Percentiles rank a stretch among this genome's conserved stretches.
phyloP scores from a whole-genome alignment of 2,888 invertebrate genomes.

The Habroteleia sp. region DNA sequence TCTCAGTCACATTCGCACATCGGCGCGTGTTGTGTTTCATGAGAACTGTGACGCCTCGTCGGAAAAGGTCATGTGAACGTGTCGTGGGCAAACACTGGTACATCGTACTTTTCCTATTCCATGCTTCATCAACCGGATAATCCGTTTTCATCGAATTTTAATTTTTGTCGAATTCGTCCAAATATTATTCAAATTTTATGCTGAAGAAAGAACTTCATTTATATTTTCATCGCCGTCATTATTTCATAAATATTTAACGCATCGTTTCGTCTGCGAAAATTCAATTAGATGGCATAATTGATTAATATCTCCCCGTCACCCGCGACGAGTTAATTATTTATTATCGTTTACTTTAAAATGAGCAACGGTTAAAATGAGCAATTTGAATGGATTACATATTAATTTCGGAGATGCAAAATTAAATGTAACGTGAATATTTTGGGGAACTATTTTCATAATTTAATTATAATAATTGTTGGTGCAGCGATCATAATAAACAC shows the following conservation, averaged over 20 bases:
- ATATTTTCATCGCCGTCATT: neutral
- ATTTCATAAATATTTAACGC: conserved; percentile 27
- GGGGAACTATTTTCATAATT: too few species aligned
- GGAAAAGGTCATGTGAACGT: conserved; percentile 80
- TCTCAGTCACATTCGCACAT: conserved; percentile 73
- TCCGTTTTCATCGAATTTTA: conserved; percentile 21
- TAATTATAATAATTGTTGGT: too few species aligned
- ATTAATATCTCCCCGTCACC: conserved; percentile 11
- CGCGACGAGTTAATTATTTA: conserved; percentile 15
- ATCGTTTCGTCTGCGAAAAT: conserved; percentile 5
- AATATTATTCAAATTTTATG: conserved; percentile 23
- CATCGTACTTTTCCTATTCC: conserved; percentile 68
- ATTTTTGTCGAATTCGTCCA: conserved; percentile 22
- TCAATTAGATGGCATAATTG: conserved; percentile 19
- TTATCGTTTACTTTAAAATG: too few species aligned
- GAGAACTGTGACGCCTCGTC: conserved; percentile 80
- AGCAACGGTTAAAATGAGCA: conserved; percentile 3
- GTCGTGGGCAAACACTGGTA: conserved; percentile 77
- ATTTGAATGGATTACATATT: conserved; percentile 11
- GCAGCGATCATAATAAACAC: too few species aligned
- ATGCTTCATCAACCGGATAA: conserved; percentile 7
- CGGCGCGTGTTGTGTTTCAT: conserved; percentile 76
- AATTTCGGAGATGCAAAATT: too few species aligned
- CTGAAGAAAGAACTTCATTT: conserved; percentile 3
- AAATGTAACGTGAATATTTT: too few species aligned